phyloP scores from a whole-genome alignment of 1,140 invertebrate species.

The Lepidurus arcticus region DNA sequence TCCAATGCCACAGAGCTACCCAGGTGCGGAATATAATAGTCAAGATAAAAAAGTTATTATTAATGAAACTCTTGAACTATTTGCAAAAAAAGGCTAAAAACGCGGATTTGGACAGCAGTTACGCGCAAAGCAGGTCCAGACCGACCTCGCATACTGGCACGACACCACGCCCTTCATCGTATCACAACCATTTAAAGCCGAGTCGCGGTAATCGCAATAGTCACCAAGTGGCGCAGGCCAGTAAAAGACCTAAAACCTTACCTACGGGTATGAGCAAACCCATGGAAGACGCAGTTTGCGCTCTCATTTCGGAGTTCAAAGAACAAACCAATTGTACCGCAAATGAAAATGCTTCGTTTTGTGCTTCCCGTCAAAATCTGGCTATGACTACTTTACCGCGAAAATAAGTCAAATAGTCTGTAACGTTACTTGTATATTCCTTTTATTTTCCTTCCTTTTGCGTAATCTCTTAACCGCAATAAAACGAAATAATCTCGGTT shows the following conservation, averaged over 20 bases:
- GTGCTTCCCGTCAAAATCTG: neutral
- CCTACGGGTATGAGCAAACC: neutral
- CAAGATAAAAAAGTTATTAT: too few relatives aligned
- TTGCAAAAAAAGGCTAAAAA: neutral
- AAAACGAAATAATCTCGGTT: neutral
- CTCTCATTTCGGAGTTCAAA: neutral
- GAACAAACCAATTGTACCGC: neutral
- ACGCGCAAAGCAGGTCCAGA: conserved; percentile 1
- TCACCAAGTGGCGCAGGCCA: neutral
- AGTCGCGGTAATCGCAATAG: neutral
- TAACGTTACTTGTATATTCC: neutral
- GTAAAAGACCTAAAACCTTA: neutral
- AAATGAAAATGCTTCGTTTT: neutral
- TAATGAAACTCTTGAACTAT: neutral
- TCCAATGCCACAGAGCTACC: neutral
- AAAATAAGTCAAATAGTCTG: neutral
- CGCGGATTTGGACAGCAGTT: neutral
- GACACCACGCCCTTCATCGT: neutral
- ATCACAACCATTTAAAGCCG: neutral
- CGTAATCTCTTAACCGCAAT: neutral
- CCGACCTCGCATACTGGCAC: neutral
- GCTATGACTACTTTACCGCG: neutral
- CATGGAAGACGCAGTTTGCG: neutral
- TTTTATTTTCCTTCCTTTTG: neutral
- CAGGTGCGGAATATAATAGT: neutral